Percentiles rank a stretch among this genome's conserved stretches.
Conservation (phyloP, 64 coral and sea anemone species). For the Hydrozoanthus tunicans region DNA sequence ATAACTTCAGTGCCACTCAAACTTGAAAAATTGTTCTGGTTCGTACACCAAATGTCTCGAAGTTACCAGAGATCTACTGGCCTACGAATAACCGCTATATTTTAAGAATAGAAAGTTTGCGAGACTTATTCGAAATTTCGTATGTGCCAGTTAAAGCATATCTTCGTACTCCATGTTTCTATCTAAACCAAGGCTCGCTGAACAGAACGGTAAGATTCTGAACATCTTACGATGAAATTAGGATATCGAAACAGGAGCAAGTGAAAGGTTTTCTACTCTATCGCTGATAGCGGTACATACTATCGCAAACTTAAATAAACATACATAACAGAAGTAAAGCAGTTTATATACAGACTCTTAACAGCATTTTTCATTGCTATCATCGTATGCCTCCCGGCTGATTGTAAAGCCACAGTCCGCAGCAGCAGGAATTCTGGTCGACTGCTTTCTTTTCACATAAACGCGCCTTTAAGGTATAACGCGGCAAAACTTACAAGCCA, state of each 20-base stretch:
- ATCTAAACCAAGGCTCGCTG: not conserved
- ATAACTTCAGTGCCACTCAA: not conserved
- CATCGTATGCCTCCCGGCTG: not conserved
- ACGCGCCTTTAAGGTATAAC: not conserved
- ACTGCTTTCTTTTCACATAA: not conserved
- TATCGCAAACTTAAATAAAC: too few species aligned
- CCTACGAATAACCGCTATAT: too few species aligned
- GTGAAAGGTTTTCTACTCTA: not conserved
- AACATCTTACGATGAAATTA: not conserved
- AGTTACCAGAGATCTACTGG: not conserved
- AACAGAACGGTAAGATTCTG: not conserved
- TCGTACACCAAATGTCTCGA: not conserved
- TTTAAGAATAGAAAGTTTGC: not conserved
- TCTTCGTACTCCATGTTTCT: not conserved
- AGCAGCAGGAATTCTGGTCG: not conserved
- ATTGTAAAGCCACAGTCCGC: not conserved
- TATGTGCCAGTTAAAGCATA: not conserved
- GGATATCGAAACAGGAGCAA: not conserved
- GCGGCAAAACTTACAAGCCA: not conserved
- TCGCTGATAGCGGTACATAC: too few species aligned
- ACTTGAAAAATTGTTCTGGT: not conserved
- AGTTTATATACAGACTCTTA: not conserved
- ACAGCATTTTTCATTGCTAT: not conserved
- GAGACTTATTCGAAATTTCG: not conserved
- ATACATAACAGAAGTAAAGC: not conserved